Evolutionary conservation across 2,113 vertebrate species (phyloP), one percentile per base, ranked within the genome.

Genomic region (Istiophorus platypterus): DNA sequence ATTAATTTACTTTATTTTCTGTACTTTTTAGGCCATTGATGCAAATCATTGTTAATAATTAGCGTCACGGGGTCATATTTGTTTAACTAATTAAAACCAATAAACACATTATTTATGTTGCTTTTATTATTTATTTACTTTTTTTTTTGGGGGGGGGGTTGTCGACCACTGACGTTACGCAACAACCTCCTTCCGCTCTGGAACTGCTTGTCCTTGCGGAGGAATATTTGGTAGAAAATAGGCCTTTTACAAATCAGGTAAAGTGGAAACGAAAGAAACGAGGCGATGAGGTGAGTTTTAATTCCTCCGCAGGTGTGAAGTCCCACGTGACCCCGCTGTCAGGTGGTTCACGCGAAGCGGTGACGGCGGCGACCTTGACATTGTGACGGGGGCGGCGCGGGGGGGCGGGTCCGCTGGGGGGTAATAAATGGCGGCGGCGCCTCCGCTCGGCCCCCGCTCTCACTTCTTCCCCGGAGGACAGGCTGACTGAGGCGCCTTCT

Each of bases 291-390:
- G 4, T 57, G 13, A 7, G 26, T 51, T 7, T 1, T 7, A 8
- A 18, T 6, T 6, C 31, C 31, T 6, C 31, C 31, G 31, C 31
- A 34, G 31, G 31, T 34, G 31, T 6, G 6, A 34, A 34, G 31
- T 34, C 31, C 31, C 31, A 34, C 31, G 31, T 34, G 20, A 51
- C 20, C 49, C 49, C 7, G 49, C 2, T 8, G 18, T 15, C 29
- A 4, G 1, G 1, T 17, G 5, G 1, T 13, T 31, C 39, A 51
- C 37, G 58, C 6, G n/a, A n/a, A 22, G 26, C 20, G 15, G 18
- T 22, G 49, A 9, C 49, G 2, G 8, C 3, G 20, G 42, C 68
- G 78, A 76, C 80, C 81, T 77, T 85, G 80, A 77, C 82, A 62
- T 41, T 71, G 8, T n/a, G 58, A 2, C 2, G 0, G 70, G 83